These are phyloP conservation scores for Schizopygopsis malacanthus DNA, from an alignment of 2,797 vertebrate genomes.

Conservation along the genomic window DNA sequence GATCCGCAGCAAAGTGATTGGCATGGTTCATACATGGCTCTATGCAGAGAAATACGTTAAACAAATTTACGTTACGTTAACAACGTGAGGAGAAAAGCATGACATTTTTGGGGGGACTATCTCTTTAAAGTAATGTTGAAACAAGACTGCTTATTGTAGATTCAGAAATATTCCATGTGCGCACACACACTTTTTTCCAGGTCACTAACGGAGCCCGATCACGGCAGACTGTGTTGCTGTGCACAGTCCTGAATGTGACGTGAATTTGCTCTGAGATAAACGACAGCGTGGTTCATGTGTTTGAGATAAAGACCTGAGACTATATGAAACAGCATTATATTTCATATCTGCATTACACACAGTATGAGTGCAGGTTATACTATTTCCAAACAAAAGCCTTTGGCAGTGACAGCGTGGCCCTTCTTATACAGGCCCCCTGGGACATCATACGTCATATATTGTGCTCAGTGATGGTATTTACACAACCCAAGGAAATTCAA, in stretches of 20 bases:
- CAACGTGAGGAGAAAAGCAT: background rate
- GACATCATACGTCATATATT: background rate
- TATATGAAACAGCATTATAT: conserved; percentile 12
- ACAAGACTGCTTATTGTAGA: conserved; percentile 51
- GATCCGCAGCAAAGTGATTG: background rate
- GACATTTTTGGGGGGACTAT: background rate
- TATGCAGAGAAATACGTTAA: no score
- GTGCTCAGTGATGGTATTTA: background rate
- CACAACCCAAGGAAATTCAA: background rate
- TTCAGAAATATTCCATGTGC: conserved; percentile 48
- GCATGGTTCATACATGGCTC: no score
- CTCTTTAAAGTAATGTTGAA: conserved; percentile 9
- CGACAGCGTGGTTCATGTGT: conserved; percentile 45
- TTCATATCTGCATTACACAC: conserved; percentile 26
- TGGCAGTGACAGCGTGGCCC: background rate
- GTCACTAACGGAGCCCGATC: conserved; percentile 55
- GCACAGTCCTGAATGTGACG: conserved; percentile 65
- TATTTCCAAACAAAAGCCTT: background rate
- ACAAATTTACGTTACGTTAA: no score
- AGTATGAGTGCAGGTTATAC: background rate
- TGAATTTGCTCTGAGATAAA: conserved; percentile 63
- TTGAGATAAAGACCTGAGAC: conserved; percentile 41
- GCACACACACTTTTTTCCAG: conserved; percentile 37
- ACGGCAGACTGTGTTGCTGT: conserved; percentile 53
- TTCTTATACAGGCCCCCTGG: background rate